A percentile compares a stretch with the other conserved stretches of the same genome.
These are phyloP conservation scores for Paracentrotus lividus DNA, from an alignment of 53 echinoderm and acorn worm species.

Conservation along the genomic window DNA sequence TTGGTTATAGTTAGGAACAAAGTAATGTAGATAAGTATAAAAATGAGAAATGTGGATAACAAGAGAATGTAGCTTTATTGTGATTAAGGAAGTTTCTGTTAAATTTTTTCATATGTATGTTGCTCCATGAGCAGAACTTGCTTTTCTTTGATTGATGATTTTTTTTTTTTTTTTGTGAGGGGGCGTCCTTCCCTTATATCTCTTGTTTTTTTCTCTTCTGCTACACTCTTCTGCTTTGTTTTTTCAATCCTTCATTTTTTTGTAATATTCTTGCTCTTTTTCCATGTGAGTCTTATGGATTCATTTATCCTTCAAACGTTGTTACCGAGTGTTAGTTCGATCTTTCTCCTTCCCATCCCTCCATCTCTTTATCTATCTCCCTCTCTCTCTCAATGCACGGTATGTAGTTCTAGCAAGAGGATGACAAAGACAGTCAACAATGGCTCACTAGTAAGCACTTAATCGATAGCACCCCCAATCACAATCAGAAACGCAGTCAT, in stretches of 20 bases:
- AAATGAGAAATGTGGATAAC: too few species aligned
- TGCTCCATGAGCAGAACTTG: too few species aligned
- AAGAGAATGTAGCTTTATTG: too few species aligned
- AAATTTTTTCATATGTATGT: too few species aligned
- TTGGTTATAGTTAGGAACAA: too few species aligned
- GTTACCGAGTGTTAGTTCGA: too few species aligned
- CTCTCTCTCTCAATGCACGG: neutral
- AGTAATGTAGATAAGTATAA: too few species aligned
- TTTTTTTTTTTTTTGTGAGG: neutral
- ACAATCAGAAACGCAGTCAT: constrained; percentile 65
- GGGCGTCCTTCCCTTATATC: neutral
- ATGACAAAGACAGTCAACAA: constrained; percentile 51
- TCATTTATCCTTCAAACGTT: too few species aligned
- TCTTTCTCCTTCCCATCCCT: neutral
- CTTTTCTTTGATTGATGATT: neutral
- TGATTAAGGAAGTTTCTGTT: too few species aligned
- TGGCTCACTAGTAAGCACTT: neutral
- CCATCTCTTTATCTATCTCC: neutral
- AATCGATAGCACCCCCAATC: constrained; percentile 43
- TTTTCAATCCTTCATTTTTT: neutral
- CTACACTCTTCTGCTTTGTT: neutral
- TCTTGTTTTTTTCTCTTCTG: neutral
- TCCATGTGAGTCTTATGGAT: too few species aligned
- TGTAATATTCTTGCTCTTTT: neutral
- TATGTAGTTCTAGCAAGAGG: constrained; percentile 35